Evolutionary conservation across 2,113 vertebrate species (phyloP).

Genomic region (Odocoileus hemionus): DNA sequence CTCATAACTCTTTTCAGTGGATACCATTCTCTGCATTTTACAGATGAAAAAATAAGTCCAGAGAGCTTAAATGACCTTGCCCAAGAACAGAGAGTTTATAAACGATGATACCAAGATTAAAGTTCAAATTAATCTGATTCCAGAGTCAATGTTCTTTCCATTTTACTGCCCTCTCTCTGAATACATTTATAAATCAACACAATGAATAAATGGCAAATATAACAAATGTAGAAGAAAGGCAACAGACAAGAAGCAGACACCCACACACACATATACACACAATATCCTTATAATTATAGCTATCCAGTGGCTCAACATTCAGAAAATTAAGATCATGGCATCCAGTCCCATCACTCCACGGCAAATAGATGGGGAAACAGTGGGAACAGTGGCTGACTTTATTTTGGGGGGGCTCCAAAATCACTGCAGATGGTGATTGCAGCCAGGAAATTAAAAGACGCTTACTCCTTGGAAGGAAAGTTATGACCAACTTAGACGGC

Average conservation of each 20-base stretch:
- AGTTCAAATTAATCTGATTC: background rate
- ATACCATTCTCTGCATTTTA: background rate
- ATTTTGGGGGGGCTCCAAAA: background rate
- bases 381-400: background rate
- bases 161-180: background rate
- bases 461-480: background rate
- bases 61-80: background rate
- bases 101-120: background rate
- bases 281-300: background rate
- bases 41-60: background rate
- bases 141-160: background rate
- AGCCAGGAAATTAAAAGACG: background rate
- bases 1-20: background rate
- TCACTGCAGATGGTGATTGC: background rate
- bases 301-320: background rate
- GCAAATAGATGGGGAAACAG: background rate
- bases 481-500: background rate
- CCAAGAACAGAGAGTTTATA: background rate
- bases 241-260: background rate
- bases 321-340: background rate
- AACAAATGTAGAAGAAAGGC: background rate
- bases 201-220: background rate
- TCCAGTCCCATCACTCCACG: accelerated
- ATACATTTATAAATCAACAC: background rate
- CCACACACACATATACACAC: background rate